Evolutionary conservation across 92 coral and sea anemone species (phyloP).

Genomic region (Phenganax stokvisi): DNA sequence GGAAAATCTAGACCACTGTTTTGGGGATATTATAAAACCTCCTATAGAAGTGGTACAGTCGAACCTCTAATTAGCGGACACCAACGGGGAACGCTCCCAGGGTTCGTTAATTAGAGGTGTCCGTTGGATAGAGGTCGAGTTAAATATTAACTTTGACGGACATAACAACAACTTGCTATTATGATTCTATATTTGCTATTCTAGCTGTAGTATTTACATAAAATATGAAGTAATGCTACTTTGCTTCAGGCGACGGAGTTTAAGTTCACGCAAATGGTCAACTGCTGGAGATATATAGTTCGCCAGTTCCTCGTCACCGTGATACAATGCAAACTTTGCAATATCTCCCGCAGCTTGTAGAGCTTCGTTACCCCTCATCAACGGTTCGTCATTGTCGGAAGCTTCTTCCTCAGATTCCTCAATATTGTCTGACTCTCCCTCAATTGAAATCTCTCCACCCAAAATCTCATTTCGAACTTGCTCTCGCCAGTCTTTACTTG

Average conservation of each 20-base stretch:
- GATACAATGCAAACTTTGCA: slow-evolving; percentile 15
- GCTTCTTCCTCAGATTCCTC: not conserved
- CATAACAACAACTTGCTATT: not conserved
- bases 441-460: slow-evolving; percentile 11
- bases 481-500: slow-evolving; percentile 18
- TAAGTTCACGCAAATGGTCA: slow-evolving; percentile 14
- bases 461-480: not conserved
- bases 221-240: slow-evolving; percentile 11
- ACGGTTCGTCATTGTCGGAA: slow-evolving; percentile 1
- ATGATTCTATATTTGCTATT: not conserved
- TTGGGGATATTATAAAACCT: no score
- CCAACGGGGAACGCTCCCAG: not conserved
- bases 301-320: slow-evolving; percentile 11
- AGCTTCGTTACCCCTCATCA: slow-evolving; percentile 1
- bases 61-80: slow-evolving; percentile 13
- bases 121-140: slow-evolving; percentile 11
- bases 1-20: no score
- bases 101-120: not conserved
- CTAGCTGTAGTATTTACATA: not conserved
- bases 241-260: not conserved
- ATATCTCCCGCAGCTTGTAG: slow-evolving; percentile 6
- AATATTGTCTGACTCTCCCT: slow-evolving; percentile 1
- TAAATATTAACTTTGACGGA: not conserved
- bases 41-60: not conserved
- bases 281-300: slow-evolving; percentile 2